A percentile compares a stretch with the other conserved stretches of the same genome.
These are phyloP conservation scores for Rhinolophus ferrumequinum DNA, from an alignment of 2,113 vertebrate species.

Conservation along the genomic window DNA sequence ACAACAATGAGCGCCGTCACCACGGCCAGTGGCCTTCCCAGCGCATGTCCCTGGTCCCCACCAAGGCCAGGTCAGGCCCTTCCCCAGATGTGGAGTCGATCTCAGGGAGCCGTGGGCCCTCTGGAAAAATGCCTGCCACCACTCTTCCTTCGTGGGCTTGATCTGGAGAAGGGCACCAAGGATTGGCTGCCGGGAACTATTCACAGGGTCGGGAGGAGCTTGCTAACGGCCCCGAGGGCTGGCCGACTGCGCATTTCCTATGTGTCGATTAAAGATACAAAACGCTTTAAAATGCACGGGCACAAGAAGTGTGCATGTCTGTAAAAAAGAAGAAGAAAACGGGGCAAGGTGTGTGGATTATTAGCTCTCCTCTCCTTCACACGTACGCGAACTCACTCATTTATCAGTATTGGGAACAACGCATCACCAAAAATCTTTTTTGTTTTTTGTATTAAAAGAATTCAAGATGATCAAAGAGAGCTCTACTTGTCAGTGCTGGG, in stretches of 20 bases:
- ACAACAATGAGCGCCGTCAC: accelerated
- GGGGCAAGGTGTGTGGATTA: accelerated
- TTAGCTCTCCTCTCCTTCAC: accelerated
- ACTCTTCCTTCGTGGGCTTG: no score
- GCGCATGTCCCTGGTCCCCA: accelerated
- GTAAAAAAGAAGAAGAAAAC: background rate
- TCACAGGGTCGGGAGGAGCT: background rate
- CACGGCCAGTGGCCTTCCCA: accelerated
- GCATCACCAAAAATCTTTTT: background rate
- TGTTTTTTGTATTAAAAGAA: background rate
- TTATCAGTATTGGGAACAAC: background rate
- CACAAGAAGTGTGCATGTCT: background rate
- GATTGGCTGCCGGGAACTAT: background rate
- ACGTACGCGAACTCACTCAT: background rate
- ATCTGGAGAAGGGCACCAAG: background rate
- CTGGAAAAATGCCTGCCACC: background rate
- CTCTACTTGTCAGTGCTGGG: background rate
- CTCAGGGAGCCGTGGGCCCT: background rate
- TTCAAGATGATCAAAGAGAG: slow-evolving; percentile 42
- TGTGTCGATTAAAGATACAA: background rate
- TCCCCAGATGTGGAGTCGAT: no score
- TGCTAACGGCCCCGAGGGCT: no score
- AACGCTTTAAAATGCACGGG: background rate
- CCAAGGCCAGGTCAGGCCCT: background rate
- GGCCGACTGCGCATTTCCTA: background rate